Evolutionary conservation across 1,140 invertebrate genomes (phyloP), one percentile per base, ranked within the genome.

Genomic region (Parapsyche elsis): DNA sequence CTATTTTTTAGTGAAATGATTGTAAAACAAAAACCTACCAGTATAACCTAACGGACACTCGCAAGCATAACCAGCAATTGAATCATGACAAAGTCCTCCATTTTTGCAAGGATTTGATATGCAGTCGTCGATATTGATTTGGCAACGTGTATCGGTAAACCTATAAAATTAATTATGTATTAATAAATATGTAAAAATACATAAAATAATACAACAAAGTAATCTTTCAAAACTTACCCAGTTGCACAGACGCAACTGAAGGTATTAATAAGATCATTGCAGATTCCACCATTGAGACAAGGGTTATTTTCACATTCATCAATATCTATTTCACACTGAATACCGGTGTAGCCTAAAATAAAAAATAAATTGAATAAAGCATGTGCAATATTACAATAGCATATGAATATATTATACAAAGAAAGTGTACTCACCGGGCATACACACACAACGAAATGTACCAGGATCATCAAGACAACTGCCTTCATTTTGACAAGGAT

Each of bases 391-490:
- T 10, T 59, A 21, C 53, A 4, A 21, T 9, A 59, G 53, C 21
- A 16, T 16, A 38, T 38, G 7, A 4, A 61, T 9, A 2, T 61
- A n/a, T 19, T 9, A 2, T 61, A n/a, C 9, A 19, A 19, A 2
- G 57, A 76, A 80, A 38, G 5, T 67, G 23, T 46, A 87, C 92
- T 92, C 91, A 98, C 97, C 97, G 86, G 97, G 96, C 97, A 99
- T 98, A 87, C 97, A 99, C 84, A 98, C 95, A 85, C 96, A 98
- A 83, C 96, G 90, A 89, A 97, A 98, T 5, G 95, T 97, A 4
- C 96, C 96, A n/a, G 96, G 94, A 89, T 98, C 96, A 84, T 98
- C 96, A 74, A 98, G 89, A 85, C 96, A 98, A 61, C 96, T 97
- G 70, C 96, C 96, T 84, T 97, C 95, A 86, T 98, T 98, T 84